Evolutionary conservation across 2,113 vertebrate species (phyloP), one percentile per base, ranked within the genome.

Genomic region (Plotosus lineatus): DNA sequence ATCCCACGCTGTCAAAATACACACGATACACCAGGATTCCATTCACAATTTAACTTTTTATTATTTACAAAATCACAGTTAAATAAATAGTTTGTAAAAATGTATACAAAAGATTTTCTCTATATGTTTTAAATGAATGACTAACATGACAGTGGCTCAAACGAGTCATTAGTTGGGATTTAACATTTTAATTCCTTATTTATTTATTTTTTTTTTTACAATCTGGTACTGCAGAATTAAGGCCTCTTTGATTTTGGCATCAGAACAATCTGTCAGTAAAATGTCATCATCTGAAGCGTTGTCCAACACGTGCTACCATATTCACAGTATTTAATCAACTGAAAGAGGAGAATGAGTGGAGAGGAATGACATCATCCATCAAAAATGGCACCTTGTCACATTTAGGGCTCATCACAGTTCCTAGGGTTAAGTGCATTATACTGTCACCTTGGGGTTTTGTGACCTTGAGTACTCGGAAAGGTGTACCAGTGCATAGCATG

Each of bases 71-170:
- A 94, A 93, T 92, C 92, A 92, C 91, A 92, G 90, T 94, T 94
- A 93, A 92, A 93, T 94, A 94, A 93, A 94, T 94, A 93, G 92
- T 93, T 91, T 94, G 92, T 94, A 93, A 93, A 94, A 93, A 92
- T 91, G 89, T 90, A 88, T 92, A 93, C 88, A 94, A 94, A 92
- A 90, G 83, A 81, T 79, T 90, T 90, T 90, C 74, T 90, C 87
- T 89, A 91, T 90, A 90, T 94, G 88, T 91, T 86, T 89, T 90
- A 90, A 90, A 93, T 90, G 90, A 93, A 92, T 90, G 89, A 90
- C 88, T 90, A 81, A 74, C 88, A 60, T 90, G 86, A 90, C 89
- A 83, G 88, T 87, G 86, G 86, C 83, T 92, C 89, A 88, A 86
- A 89, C 87, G 86, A 91, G 85, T 91, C 89, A 88, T 87, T 79